Evolutionary conservation across 2,888 invertebrate genomes (phyloP).

Genomic region (Neuroscelio doddi): DNA sequence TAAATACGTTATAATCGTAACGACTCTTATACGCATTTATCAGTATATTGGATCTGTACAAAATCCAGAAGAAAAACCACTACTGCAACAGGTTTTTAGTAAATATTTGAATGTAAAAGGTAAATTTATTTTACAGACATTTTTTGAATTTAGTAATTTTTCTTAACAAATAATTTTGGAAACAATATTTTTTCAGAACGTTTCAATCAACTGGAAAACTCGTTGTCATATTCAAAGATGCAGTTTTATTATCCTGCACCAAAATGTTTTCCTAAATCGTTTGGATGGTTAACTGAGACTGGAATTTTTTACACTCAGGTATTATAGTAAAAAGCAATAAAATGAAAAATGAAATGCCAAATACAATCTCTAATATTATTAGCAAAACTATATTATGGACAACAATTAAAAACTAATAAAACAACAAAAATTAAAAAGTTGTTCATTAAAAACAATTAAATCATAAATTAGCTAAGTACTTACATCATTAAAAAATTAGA

Average conservation of each 20-base stretch:
- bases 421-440: no score
- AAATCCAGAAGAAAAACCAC: slow-evolving; percentile 84
- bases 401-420: no score
- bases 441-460: no score
- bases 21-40: slow-evolving; percentile 88
- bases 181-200: slow-evolving; percentile 66
- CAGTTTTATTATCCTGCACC: slow-evolving; percentile 83
- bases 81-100: slow-evolving; percentile 86
- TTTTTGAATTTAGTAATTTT: neutral
- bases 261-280: slow-evolving; percentile 81
- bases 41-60: slow-evolving; percentile 86
- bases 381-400: no score
- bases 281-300: slow-evolving; percentile 91
- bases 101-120: slow-evolving; percentile 83
- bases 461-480: no score
- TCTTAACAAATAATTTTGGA: slow-evolving; percentile 3
- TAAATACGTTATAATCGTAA: slow-evolving; percentile 87
- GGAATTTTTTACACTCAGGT: slow-evolving; percentile 89
- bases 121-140: slow-evolving; percentile 48
- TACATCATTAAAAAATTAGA: no score
- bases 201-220: slow-evolving; percentile 83
- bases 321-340: no score
- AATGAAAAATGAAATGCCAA: no score
- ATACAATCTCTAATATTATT: slow-evolving; percentile 59
- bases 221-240: slow-evolving; percentile 83